Evolutionary conservation across 2,888 invertebrate genomes (phyloP).

Genomic region (Oegoconia quadripuncta): DNA sequence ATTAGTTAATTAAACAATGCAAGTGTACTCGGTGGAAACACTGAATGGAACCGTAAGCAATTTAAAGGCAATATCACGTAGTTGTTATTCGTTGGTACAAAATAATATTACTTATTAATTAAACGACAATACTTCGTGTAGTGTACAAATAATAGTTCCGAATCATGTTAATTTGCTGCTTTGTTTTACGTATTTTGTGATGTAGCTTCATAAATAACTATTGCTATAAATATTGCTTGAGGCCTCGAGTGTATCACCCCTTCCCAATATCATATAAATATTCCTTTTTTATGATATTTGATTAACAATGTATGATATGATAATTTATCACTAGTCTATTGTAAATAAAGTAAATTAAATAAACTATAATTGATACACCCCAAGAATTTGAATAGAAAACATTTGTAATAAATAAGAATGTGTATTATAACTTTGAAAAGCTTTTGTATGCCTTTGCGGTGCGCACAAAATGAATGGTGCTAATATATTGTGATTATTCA

Average conservation of each 20-base stretch:
- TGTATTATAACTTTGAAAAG: no score
- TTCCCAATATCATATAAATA: conserved; percentile 19
- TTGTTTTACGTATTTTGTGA: conserved; percentile 2
- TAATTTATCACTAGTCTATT: conserved; percentile 28
- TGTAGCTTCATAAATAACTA: conserved; percentile 10
- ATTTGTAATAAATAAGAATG: no score
- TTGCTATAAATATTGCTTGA: conserved; percentile 41
- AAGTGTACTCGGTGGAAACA: conserved; percentile 9
- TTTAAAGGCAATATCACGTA: conserved; percentile 20
- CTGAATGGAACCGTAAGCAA: conserved; percentile 19
- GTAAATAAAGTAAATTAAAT: conserved; percentile 27
- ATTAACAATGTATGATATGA: conserved; percentile 3
- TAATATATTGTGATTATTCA: no score
- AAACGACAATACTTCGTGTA: conserved; percentile 3
- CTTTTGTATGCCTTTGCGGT: no score
- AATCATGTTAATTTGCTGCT: no score
- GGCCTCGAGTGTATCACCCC: conserved; percentile 67
- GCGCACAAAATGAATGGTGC: no score
- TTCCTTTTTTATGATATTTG: conserved; percentile 11
- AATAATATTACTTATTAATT: conserved; percentile 12
- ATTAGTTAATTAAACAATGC: no score
- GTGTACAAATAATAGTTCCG: conserved; percentile 3
- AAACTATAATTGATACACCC: no score
- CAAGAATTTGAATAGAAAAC: no score
- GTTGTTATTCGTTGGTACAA: conserved; percentile 10